Evolutionary conservation across 2,888 invertebrate species (phyloP), one percentile per base, ranked within the genome.

Genomic region (Ecdyonurus torrentis): DNA sequence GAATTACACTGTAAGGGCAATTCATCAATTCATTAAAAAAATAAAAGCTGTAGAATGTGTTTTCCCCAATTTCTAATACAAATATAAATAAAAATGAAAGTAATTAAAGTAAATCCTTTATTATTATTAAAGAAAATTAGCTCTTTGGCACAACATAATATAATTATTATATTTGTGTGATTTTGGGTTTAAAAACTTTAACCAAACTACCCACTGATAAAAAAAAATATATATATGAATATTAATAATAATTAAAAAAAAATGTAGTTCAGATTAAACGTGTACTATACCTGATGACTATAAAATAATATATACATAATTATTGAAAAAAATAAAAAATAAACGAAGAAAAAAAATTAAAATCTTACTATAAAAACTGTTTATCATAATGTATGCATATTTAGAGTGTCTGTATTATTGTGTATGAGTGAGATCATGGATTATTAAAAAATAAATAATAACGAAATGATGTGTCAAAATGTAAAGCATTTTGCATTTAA

Each of bases 381-480:
- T 37, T 37, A 55, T 20, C 55, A 55, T 22, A 55, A 55, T 55
- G 55, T 55, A 55, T 55, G 55, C 55, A 22, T 55, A 55, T 55
- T 55, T 55, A 55, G 55, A 55, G 20, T 55, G 55, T 55, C 55
- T 55, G 55, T 55, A 55, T 20, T 55, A 22, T 50, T 55, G 55
- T 55, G 55, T 37, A 37, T 55, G 55, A 55, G 22, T 55, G 55
- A 37, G 37, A 37, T 37, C 37, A 37, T 22, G 55, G 55, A 55
- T 55, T 55, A n/a, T 10, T 10, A 55, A 55, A 20, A 55, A 55
- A 55, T 55, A 55, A 55, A 55, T 20, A 55, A 10, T 20, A 20
- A 55, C 22, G 55, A 55, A 55, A 55, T 55, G 20, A 55, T 55
- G 55, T 55, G 55, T 55, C 55, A 55, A 55, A 37, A 37, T 37